These are phyloP conservation scores for Dryococelus australis DNA, from an alignment of 2,888 invertebrate genomes.

Conservation along the genomic window DNA sequence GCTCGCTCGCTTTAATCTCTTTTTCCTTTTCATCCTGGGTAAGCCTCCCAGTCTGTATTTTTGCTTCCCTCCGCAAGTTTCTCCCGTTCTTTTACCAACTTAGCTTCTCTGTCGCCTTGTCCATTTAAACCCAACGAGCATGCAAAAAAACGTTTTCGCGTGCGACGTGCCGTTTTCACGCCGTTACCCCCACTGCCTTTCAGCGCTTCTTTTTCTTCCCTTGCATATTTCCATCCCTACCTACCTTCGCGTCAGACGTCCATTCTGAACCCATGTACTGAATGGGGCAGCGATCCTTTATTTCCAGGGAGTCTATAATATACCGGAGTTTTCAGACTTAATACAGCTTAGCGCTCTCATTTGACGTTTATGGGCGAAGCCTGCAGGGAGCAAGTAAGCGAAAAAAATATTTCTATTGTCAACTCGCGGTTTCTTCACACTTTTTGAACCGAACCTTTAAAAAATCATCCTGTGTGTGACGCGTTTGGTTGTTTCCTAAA, in stretches of 20 bases:
- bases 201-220: no score
- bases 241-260: background rate
- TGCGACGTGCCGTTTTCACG: background rate
- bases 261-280: background rate
- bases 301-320: background rate
- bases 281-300: background rate
- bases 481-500: no score
- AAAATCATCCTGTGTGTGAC: no score
- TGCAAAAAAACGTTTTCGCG: background rate
- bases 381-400: no score
- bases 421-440: no score
- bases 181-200: background rate
- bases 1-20: background rate
- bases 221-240: background rate
- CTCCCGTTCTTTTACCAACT: background rate
- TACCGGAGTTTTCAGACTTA: background rate
- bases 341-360: no score
- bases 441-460: no score
- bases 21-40: background rate
- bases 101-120: slow-evolving; percentile 24
- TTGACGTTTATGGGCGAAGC: no score
- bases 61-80: background rate
- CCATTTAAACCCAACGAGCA: slow-evolving; percentile 9
- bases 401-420: no score
- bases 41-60: background rate